Base-by-base conservation (phyloP, 1,140 invertebrate genomes). In the Littorina saxatilis region DNA sequence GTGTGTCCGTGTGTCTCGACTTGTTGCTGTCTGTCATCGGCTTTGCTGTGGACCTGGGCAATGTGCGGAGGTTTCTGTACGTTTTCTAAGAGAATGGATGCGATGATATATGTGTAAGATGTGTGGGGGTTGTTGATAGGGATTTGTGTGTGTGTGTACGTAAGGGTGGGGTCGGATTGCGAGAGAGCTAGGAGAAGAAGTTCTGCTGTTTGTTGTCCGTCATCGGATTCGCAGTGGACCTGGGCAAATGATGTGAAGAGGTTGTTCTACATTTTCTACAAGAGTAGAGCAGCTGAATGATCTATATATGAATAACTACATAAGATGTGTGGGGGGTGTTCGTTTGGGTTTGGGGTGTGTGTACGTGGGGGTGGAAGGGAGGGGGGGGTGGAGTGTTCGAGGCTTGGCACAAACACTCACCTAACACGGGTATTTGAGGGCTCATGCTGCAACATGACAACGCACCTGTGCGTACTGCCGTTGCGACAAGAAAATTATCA, bases 181-280 rank as follows among this genome's bases (percentile, higher is more conserved):
- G 72, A 11, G n/a, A n/a, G n/a, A n/a, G n/a, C n/a, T n/a, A n/a
- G n/a, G n/a, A n/a, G n/a, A n/a, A n/a, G n/a, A n/a, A n/a, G n/a
- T 95, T 96, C 39, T 96, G 98, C 92, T 98, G 97, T 91, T 93
- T 97, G 32, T 93, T 97, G 73, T 96, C 96, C 15, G 96, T 97
- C 63, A 95, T 97, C 81, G 96, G 96, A 0, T 97, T 97, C 87
- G 96, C 96, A 7, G 96, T 97, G 1, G 96, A 97, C 92, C 93
- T 96, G 47, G 96, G 95, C 61, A 96, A n/a, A n/a, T n/a, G n/a
- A 96, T 88, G 95, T 96, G 2, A 96, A 96, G 96, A 89, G 95
- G 61, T 97, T 97, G 83, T 90, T 90, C 15, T 92, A 92, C 84
- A 86, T 92, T 27, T 91, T 90, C 81, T 92, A 90, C 70, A 86